Evolutionary conservation across 1,140 invertebrate genomes (phyloP).

Genomic region (Drosophila guanche): DNA sequence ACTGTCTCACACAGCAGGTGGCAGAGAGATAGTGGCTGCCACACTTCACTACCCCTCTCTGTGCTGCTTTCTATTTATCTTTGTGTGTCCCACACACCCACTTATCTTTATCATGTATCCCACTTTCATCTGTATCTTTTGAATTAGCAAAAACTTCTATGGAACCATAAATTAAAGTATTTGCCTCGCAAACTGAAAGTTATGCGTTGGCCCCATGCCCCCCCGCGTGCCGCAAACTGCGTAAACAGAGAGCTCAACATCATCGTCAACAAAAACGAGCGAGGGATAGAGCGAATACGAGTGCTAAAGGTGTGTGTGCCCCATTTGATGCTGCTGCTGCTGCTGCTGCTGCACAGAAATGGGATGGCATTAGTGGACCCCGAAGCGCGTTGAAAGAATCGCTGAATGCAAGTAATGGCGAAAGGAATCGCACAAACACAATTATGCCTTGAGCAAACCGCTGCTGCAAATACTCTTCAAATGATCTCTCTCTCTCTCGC

Average conservation of each 20-base stretch:
- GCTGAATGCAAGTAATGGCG: slow-evolving; percentile 12
- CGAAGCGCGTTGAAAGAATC: slow-evolving; percentile 26
- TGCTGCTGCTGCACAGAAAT: background rate
- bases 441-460: slow-evolving; percentile 8
- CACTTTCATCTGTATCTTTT: slow-evolving; percentile 17
- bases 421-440: background rate
- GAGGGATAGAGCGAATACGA: slow-evolving; percentile 24
- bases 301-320: slow-evolving; percentile 40
- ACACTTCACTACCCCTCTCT: slow-evolving; percentile 3
- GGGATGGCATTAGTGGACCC: slow-evolving; percentile 37
- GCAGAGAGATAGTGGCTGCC: background rate
- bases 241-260: slow-evolving; percentile 39
- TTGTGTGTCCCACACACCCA: too few species aligned
- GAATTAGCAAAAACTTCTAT: slow-evolving; percentile 39
- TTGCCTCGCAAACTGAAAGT: slow-evolving; percentile 56
- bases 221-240: background rate
- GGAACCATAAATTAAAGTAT: slow-evolving; percentile 58
- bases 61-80: too few species aligned
- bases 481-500: background rate
- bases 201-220: slow-evolving; percentile 22
- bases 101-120: slow-evolving; percentile 27
- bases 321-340: slow-evolving; percentile 27
- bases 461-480: background rate
- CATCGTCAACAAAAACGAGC: background rate
- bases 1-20: slow-evolving; percentile 13